Evolutionary conservation across 1,140 invertebrate species (phyloP), one percentile per base, ranked within the genome.

Genomic region (Platyura marginata): DNA sequence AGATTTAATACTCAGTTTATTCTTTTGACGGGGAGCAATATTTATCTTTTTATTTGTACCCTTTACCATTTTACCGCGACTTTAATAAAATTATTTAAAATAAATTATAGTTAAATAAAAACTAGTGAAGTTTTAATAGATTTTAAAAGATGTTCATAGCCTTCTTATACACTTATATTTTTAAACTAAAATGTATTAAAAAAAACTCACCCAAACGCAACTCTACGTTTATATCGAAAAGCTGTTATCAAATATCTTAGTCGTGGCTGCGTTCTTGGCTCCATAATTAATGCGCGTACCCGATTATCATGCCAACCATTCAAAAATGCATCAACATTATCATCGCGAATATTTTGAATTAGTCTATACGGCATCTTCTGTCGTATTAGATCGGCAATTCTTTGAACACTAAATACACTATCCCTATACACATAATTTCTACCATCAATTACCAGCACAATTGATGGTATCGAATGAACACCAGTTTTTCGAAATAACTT

Each of bases 251-350:
- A 64, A 63, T 95, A 95, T 37, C 91, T 63, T 20, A 94, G 65
- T 29, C 86, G 72, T 6, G 86, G 74, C 3, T 72, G 69, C 42
- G 76, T 74, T 46, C 77, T 69, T 38, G 77, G 79, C 50, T 87
- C 83, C 61, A 95, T 88, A 49, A 96, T 79, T 25, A 96, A 61
- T 21, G 81, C 88, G 42, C 91, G 72, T 33, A 96, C 84, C 60
- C 77, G 73, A 62, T 96, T 96, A 63, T 96, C 91, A 40, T 71
- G 67, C 81, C 91, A 96, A 21, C 86, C 85, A 41, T 72, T 72
- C 1, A 96, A 64, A 57, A 95, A 96, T 3, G 63, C 63, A 36
- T 87, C 75, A 36, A 85, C 63, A 52, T 81, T 86, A 13, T 69
- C 59, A 51, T 88, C 78, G 42, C 70, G 76, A 5, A 96, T 61